Percentiles rank a stretch among this genome's conserved stretches.
Conservation (phyloP, 2,797 vertebrate genomes). For the Molossus alvarezi region DNA sequence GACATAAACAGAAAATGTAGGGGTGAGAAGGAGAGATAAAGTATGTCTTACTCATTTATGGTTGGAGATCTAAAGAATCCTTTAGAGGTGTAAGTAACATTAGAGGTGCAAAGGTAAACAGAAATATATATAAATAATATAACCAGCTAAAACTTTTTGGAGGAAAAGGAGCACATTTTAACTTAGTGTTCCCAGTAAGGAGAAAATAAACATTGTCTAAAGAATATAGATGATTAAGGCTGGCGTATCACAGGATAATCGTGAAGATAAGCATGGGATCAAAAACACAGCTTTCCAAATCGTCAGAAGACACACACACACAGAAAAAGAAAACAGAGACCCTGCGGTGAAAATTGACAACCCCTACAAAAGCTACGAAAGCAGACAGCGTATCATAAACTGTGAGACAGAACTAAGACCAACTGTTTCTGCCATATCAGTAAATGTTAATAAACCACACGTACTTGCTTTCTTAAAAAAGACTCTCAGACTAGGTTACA, state of each 20-base stretch:
- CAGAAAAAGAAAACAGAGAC: slow-evolving; percentile 76
- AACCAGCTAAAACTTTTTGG: background rate
- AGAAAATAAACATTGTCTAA: background rate
- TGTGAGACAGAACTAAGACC: background rate
- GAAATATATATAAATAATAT: background rate
- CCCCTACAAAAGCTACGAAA: slow-evolving; percentile 59
- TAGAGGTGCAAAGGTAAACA: background rate
- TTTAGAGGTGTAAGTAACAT: background rate
- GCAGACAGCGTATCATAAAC: background rate
- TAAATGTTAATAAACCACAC: background rate
- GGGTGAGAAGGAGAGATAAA: background rate
- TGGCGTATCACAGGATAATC: background rate
- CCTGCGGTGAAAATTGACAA: slow-evolving; percentile 66
- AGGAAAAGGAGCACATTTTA: background rate
- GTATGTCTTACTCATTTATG: background rate
- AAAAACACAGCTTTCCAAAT: slow-evolving; percentile 64
- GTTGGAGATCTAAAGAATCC: background rate
- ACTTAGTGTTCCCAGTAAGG: background rate
- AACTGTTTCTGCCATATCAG: background rate
- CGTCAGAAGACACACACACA: slow-evolving; percentile 65
- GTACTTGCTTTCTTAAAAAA: background rate
- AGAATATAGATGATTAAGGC: background rate
- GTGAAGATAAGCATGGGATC: slow-evolving; percentile 36
- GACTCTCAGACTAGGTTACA: background rate
- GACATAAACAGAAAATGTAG: background rate